Base-by-base conservation (phyloP, 1,140 invertebrate species). In the Papilio aristodemus region DNA sequence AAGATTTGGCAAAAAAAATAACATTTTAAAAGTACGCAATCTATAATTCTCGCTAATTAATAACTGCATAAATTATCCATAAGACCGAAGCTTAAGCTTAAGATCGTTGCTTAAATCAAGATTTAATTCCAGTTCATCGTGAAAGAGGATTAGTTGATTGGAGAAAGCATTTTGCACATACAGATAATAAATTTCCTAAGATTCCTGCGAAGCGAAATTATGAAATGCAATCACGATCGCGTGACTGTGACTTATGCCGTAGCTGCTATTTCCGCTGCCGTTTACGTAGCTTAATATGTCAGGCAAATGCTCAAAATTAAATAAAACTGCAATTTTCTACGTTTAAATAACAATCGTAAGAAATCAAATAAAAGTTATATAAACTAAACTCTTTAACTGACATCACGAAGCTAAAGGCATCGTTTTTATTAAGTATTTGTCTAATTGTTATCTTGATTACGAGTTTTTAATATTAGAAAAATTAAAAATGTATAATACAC, bases 141-240 rank as follows among this genome's bases (percentile, higher is more conserved):
- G 27, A 32, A 43, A 58, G 10, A 27, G 10, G 22, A 27, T 32
- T 27, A 58, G 10, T 27, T 58, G 54, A 58, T 58, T 58, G 22
- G 22, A 58, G 22, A 58, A 58, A 58, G 25, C 54, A 11, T 58
- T 32, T 58, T 32, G 54, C 6, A 57, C 3, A 27, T 57, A 57
- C 25, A 57, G 19, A 58, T 27, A 58, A n/a, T 58, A 58, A 58
- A n/a, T 3, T 54, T 58, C 9, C 13, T 19, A 58, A 58, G 19
- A 3, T 10, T 10, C 22, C 22, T 27, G 54, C 54, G 19, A 58
- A 57, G 54, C 54, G 19, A 58, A 17, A 27, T 27, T 58, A 58
- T 58, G 54, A 58, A 58, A 58, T 58, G 54, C 54, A 32, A 58
- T 58, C 22, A 58, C 10, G 22, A 58, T 58, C 4, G 54, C 54